These are phyloP conservation scores for Zeus faber DNA, from an alignment of 2,113 vertebrate genomes.

Conservation along the genomic window DNA sequence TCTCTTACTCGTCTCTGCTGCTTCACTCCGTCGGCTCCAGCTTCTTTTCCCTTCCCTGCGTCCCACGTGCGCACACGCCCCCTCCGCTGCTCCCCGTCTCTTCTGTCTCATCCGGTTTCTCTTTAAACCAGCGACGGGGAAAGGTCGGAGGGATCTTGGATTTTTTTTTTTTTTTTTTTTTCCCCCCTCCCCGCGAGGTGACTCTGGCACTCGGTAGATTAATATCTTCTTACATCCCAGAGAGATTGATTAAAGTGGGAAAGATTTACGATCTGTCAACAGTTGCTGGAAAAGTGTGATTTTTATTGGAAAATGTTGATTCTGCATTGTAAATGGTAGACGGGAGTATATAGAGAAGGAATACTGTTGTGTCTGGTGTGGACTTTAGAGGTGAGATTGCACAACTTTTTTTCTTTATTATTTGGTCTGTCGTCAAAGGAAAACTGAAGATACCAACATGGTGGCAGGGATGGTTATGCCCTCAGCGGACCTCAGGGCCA, in stretches of 20 bases:
- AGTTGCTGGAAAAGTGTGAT: too few relatives aligned
- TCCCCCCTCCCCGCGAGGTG: constrained; percentile 21
- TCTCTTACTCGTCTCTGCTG: constrained; percentile 3
- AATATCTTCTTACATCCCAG: too few relatives aligned
- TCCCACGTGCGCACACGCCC: constrained; percentile 25
- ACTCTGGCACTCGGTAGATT: constrained; percentile 24
- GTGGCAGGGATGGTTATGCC: constrained; percentile 86
- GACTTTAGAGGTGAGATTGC: too few relatives aligned
- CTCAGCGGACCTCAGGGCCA: constrained; percentile 72
- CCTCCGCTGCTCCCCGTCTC: constrained; percentile 17
- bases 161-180: constrained; percentile 9
- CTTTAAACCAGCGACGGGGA: constrained; percentile 22
- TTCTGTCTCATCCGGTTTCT: constrained; percentile 26
- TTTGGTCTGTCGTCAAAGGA: background rate
- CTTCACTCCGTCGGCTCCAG: background rate
- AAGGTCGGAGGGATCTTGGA: constrained; percentile 48
- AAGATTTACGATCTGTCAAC: too few relatives aligned
- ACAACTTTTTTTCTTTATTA: too few relatives aligned
- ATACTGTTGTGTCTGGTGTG: too few relatives aligned
- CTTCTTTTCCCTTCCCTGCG: constrained; percentile 36
- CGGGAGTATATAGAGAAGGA: too few relatives aligned
- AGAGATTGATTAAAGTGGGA: too few relatives aligned
- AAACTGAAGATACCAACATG: constrained; percentile 60
- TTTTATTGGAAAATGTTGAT: too few relatives aligned
- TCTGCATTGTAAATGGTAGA: too few relatives aligned